Base-by-base conservation (phyloP, 2,888 invertebrate genomes). In the Dolomedes plantarius region DNA sequence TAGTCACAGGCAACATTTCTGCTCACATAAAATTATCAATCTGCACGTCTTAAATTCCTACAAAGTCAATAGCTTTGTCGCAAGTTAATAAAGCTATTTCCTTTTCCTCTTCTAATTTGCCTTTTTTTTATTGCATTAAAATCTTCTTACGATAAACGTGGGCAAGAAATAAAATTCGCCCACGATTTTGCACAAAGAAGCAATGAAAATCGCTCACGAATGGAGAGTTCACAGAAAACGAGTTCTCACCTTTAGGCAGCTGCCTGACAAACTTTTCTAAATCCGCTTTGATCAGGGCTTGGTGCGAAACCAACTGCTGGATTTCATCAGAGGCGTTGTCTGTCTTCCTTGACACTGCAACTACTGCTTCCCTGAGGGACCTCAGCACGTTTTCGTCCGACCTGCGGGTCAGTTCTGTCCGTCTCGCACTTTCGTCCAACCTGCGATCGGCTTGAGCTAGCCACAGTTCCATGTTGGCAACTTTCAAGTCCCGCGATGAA, bases 181-280 rank as follows among this genome's bases (percentile, higher is more conserved):
- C n/a, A n/a, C n/a, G n/a, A n/a, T n/a, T n/a, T n/a, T n/a, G n/a
- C n/a, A n/a, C n/a, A n/a, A n/a, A n/a, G n/a, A n/a, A n/a, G n/a
- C n/a, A n/a, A n/a, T n/a, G n/a, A n/a, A n/a, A n/a, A n/a, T n/a
- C n/a, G n/a, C n/a, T n/a, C n/a, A n/a, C n/a, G n/a, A n/a, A n/a
- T n/a, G n/a, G n/a, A n/a, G n/a, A n/a, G n/a, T n/a, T n/a, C n/a
- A n/a, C n/a, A n/a, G n/a, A n/a, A n/a, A n/a, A n/a, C n/a, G n/a
- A n/a, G n/a, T n/a, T 1, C 68, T 65, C 16, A 86, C 86, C 80
- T 72, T 71, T 86, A 7, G 86, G 86, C 11, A 86, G 39, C 13
- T 62, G 62, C 7, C 71, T 65, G 23, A 81, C 56, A 32, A 86
- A 86, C 6, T 81, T 86, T 6, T 73, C 36, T 31, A 86, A 13